These are phyloP conservation scores for Ichneumoninae sp. DNA, from an alignment of 2,888 invertebrate genomes.

Conservation along the genomic window DNA sequence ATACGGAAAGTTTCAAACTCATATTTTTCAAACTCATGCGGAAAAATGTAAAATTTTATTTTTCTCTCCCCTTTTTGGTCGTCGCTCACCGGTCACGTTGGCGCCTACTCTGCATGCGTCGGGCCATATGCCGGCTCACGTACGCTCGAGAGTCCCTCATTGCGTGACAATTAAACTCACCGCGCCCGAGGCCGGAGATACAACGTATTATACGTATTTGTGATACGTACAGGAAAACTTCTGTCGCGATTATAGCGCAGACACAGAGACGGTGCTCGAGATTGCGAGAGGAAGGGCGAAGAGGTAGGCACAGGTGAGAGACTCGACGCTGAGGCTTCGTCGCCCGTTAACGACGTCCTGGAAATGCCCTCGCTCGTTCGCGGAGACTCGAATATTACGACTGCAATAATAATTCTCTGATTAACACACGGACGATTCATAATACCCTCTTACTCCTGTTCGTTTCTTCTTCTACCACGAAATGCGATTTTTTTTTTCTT, in stretches of 20 bases:
- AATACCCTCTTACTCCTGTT: constrained; percentile 31
- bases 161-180: constrained; percentile 67
- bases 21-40: constrained; percentile 18
- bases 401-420: constrained; percentile 53
- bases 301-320: constrained; percentile 40
- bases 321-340: constrained; percentile 37
- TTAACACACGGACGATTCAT: constrained; percentile 20
- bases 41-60: constrained; percentile 34
- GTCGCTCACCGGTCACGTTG: constrained; percentile 39
- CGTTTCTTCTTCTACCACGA: constrained; percentile 56
- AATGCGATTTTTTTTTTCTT: constrained; percentile 56
- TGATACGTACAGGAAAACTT: constrained; percentile 50
- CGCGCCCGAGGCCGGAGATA: constrained; percentile 59
- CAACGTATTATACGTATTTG: constrained; percentile 28
- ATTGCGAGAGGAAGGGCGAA: constrained; percentile 52
- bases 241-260: constrained; percentile 10
- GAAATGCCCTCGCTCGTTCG: constrained; percentile 52
- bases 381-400: constrained; percentile 61
- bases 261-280: constrained; percentile 48
- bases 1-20: neutral
- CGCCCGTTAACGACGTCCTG: constrained; percentile 66
- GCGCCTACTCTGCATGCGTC: constrained; percentile 43
- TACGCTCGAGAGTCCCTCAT: constrained; percentile 64
- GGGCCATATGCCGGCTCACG: constrained; percentile 64
- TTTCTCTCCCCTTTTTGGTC: constrained; percentile 21